These are phyloP conservation scores for Diplazon laetatorius DNA, from an alignment of 2,888 invertebrate genomes.

Conservation along the genomic window DNA sequence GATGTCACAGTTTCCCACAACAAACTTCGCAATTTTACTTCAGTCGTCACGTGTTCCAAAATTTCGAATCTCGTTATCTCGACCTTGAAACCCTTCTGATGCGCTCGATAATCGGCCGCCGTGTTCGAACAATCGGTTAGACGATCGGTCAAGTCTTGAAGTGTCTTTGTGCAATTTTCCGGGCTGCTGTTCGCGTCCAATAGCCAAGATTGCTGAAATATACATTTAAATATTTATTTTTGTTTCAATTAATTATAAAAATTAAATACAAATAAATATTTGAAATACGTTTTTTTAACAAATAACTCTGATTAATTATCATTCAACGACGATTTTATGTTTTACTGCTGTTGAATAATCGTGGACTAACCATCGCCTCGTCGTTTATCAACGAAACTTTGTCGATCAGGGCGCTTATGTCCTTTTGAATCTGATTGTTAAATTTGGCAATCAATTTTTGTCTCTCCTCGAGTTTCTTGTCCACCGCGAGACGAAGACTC, in stretches of 20 bases:
- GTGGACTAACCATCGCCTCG: slow-evolving; percentile 86
- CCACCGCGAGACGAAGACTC: slow-evolving; percentile 87
- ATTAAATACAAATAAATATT: too few species aligned
- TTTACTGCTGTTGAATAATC: too few species aligned
- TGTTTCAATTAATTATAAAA: too few species aligned
- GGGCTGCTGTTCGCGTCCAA: slow-evolving; percentile 89
- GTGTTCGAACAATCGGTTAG: slow-evolving; percentile 86
- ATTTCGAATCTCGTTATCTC: slow-evolving; percentile 92
- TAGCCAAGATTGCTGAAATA: slow-evolving; percentile 88
- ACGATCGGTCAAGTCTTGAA: slow-evolving; percentile 86
- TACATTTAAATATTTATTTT: too few species aligned
- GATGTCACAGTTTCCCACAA: slow-evolving; percentile 91
- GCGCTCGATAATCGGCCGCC: slow-evolving; percentile 89
- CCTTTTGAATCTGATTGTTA: slow-evolving; percentile 89
- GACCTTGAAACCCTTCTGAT: slow-evolving; percentile 94
- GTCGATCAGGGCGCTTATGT: slow-evolving; percentile 89
- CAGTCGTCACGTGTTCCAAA: slow-evolving; percentile 90
- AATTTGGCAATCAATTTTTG: slow-evolving; percentile 88
- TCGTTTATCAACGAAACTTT: slow-evolving; percentile 89
- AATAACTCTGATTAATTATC: too few species aligned
- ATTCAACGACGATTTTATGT: too few species aligned
- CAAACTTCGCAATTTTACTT: slow-evolving; percentile 90
- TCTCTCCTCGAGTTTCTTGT: slow-evolving; percentile 88
- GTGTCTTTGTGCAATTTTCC: slow-evolving; percentile 86
- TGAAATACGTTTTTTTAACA: too few species aligned